Base-by-base conservation (phyloP, 1,140 invertebrate genomes). In the Atta colombica region DNA sequence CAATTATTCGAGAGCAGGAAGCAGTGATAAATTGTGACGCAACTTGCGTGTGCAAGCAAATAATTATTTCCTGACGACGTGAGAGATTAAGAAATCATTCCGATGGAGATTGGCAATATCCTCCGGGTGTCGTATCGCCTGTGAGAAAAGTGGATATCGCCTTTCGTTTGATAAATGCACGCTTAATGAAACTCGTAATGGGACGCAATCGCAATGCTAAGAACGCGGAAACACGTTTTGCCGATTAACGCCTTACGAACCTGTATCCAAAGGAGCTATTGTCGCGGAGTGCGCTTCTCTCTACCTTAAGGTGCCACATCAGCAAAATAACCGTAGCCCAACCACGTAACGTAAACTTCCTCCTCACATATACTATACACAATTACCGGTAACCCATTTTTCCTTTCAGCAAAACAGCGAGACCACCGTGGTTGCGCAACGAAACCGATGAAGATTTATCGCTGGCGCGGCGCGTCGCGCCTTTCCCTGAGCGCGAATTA, bases 141-240 rank as follows among this genome's bases (percentile, higher is more conserved):
- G 39, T 39, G 68, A 39, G 68, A 71, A 71, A 82, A 81, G 65
- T 25, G 35, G 21, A 28, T 82, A 72, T 82, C 53, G 18, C 12
- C 78, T 4, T 18, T 51, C 18, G 39, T 75, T 61, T 16, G 60
- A 55, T 61, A 84, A 74, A 84, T 7, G 68, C 25, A n/a, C 55
- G 18, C 49, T 8, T 60, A 39, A 68, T 51, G 49, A 51, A 51
- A 51, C 49, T 16, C 49, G 49, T 51, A 51, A 51, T 53, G 53
- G 51, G 53, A 66, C 21, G 39, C 51, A 31, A 28, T 18, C n/a
- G 25, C 71, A 58, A 87, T 55, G 78, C n/a, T 35, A 18, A 35
- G 86, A 89, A 87, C 16, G 88, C 86, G 88, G 77, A 89, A 69
- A 51, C 66, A 72, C 71, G 69, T 66, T 87, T 77, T 2, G 39